These are phyloP conservation scores for Leptonema lineaticorne DNA, from an alignment of 1,140 invertebrate genomes.

Conservation along the genomic window DNA sequence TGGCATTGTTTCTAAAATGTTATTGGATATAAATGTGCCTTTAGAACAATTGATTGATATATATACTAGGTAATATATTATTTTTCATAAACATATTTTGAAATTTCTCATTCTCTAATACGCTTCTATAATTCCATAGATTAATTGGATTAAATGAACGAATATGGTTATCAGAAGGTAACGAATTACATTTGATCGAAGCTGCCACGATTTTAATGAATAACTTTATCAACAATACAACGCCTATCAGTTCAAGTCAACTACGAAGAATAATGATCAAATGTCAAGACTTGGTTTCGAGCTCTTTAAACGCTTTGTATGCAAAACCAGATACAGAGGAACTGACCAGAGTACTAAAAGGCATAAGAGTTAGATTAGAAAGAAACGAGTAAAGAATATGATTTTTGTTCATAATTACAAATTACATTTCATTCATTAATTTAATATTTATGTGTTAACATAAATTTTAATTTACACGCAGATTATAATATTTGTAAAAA, in stretches of 20 bases:
- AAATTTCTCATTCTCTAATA: neutral
- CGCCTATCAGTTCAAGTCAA: slow-evolving; percentile 54
- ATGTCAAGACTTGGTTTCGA: slow-evolving; percentile 67
- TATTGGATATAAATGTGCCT: slow-evolving; percentile 69
- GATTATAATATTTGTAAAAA: neutral
- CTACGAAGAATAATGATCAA: slow-evolving; percentile 63
- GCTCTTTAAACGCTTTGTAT: slow-evolving; percentile 65
- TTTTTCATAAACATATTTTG: slow-evolving; percentile 16
- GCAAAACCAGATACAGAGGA: slow-evolving; percentile 64
- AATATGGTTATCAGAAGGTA: slow-evolving; percentile 73
- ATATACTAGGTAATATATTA: slow-evolving; percentile 62
- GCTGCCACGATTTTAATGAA: slow-evolving; percentile 67
- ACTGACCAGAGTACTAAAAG: slow-evolving; percentile 46
- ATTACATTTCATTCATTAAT: neutral
- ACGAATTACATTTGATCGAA: slow-evolving; percentile 74
- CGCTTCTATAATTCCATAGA: slow-evolving; percentile 48
- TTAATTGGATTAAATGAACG: slow-evolving; percentile 73
- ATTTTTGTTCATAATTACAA: no score
- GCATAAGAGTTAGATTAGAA: slow-evolving; percentile 49
- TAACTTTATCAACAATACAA: slow-evolving; percentile 58
- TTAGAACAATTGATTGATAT: slow-evolving; percentile 72
- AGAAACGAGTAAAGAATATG: slow-evolving; percentile 43
- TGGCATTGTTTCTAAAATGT: slow-evolving; percentile 67
- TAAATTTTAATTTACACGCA: slow-evolving; percentile 1
- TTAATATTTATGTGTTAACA: neutral